A percentile compares a stretch with the other conserved stretches of the same genome.
Evolutionary conservation across 1,140 invertebrate species (phyloP).

Genomic region (Nasonia vitripennis): DNA sequence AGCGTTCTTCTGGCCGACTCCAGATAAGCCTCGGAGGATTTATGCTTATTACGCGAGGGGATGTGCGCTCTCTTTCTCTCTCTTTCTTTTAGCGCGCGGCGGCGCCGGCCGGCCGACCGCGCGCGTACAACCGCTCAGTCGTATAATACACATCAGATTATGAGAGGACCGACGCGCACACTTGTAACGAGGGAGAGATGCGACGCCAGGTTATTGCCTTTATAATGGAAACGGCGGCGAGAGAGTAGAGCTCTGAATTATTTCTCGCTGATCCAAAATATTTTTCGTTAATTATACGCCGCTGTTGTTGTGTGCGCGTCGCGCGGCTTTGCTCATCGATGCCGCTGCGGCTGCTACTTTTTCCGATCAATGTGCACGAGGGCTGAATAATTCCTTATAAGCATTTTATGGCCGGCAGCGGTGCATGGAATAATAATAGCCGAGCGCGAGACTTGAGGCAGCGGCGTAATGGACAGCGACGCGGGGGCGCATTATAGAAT

Average conservation of each 20-base stretch:
- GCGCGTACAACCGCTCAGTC: slow-evolving; percentile 41
- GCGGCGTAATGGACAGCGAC: slow-evolving; percentile 7
- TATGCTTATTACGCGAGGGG: slow-evolving; percentile 73
- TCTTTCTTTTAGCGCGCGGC: slow-evolving; percentile 56
- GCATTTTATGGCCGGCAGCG: slow-evolving; percentile 25
- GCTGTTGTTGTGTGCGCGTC: neutral
- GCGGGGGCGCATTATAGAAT: slow-evolving; percentile 34
- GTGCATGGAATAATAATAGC: slow-evolving; percentile 11
- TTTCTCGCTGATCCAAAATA: slow-evolving; percentile 50
- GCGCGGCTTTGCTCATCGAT: too few species aligned
- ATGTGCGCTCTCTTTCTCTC: slow-evolving; percentile 52
- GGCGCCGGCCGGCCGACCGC: slow-evolving; percentile 56
- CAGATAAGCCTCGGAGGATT: slow-evolving; percentile 74
- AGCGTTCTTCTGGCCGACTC: slow-evolving; percentile 70
- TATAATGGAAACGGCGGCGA: slow-evolving; percentile 68
- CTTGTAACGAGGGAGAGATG: slow-evolving; percentile 66
- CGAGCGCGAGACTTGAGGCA: neutral
- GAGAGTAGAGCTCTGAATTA: slow-evolving; percentile 39
- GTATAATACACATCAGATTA: slow-evolving; percentile 70
- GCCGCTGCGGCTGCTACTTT: neutral
- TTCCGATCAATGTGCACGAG: slow-evolving; percentile 35
- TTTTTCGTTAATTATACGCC: slow-evolving; percentile 49
- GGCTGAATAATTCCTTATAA: slow-evolving; percentile 43
- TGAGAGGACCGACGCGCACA: slow-evolving; percentile 60
- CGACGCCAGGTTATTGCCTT: slow-evolving; percentile 64